These are phyloP conservation scores for Glandiceps talaboti DNA, from an alignment of 53 echinoderm and acorn worm species.

Conservation along the genomic window DNA sequence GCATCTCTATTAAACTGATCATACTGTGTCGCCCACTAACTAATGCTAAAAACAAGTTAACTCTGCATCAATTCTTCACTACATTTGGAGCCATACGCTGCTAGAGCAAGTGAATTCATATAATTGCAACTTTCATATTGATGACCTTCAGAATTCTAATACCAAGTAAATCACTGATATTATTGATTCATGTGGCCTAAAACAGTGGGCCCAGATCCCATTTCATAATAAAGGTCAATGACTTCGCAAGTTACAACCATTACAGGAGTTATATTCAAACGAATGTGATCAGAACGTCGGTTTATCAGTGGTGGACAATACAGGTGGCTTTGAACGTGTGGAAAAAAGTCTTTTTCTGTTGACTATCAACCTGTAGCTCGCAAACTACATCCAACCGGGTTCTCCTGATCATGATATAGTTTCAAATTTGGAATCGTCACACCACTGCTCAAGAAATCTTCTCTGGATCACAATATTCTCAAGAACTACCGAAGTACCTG, in stretches of 20 bases:
- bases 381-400: too few species aligned
- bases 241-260: background rate
- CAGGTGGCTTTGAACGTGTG: too few species aligned
- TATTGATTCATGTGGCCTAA: background rate
- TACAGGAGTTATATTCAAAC: too few species aligned
- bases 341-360: too few species aligned
- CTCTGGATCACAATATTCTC: background rate
- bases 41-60: too few species aligned
- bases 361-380: too few species aligned
- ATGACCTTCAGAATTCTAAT: background rate
- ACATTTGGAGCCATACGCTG: too few species aligned
- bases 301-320: too few species aligned
- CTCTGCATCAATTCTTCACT: background rate
- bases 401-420: background rate
- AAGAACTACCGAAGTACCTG: background rate
- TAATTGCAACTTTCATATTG: too few species aligned
- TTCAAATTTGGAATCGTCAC: background rate
- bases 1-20: background rate
- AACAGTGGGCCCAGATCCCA: background rate
- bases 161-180: background rate
- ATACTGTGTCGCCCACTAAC: background rate
- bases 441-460: background rate
- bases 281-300: too few species aligned
- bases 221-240: background rate
- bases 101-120: too few species aligned